Percentiles rank a stretch among this genome's conserved stretches.
Conservation (phyloP, 2,888 invertebrate genomes). For the Ceratothoa steindachneri region DNA sequence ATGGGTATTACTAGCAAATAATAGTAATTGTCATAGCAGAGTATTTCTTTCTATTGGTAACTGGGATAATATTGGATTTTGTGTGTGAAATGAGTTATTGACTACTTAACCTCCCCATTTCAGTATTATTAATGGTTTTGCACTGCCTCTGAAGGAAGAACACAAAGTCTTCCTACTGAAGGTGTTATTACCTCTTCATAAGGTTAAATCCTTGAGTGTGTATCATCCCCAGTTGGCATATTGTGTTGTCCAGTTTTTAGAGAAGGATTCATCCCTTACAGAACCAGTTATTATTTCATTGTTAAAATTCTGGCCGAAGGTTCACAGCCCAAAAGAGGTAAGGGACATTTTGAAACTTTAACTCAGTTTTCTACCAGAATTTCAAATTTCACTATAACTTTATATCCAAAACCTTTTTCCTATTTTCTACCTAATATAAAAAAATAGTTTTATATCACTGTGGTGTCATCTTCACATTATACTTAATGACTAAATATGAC, state of each 20-base stretch:
- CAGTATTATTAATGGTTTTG: slow-evolving; percentile 98
- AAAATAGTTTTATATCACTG: too few species aligned
- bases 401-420: too few species aligned
- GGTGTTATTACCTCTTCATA: slow-evolving; percentile 91
- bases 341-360: slow-evolving; percentile 19
- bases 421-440: too few species aligned
- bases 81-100: too few species aligned
- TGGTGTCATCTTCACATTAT: too few species aligned
- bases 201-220: slow-evolving; percentile 89
- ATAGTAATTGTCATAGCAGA: too few species aligned
- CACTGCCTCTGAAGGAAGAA: slow-evolving; percentile 94
- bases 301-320: slow-evolving; percentile 98
- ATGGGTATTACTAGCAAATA: too few species aligned
- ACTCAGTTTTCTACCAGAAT: background rate
- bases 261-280: slow-evolving; percentile 91
- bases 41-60: too few species aligned
- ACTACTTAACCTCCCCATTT: too few species aligned
- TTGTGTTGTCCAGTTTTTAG: slow-evolving; percentile 95
- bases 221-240: slow-evolving; percentile 98
- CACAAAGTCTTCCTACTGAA: slow-evolving; percentile 94
- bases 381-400: too few species aligned
- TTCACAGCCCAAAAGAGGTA: slow-evolving; percentile 92
- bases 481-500: too few species aligned
- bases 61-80: too few species aligned
- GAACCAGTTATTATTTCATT: slow-evolving; percentile 90